These are phyloP conservation scores for Danio rerio DNA, from an alignment of 2,113 vertebrate genomes.

Conservation along the genomic window DNA sequence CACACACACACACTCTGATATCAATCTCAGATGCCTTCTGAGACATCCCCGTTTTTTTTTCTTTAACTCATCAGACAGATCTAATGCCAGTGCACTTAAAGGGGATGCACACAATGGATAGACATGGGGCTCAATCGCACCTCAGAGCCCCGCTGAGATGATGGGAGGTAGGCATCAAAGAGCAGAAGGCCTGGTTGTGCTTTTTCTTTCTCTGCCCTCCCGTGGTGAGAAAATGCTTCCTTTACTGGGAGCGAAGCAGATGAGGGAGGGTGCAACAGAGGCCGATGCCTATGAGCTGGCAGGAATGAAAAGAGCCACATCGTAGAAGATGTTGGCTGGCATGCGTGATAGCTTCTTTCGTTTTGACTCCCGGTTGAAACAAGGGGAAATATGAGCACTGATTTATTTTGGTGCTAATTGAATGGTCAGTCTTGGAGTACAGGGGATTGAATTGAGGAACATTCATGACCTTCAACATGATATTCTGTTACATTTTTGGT, in stretches of 20 bases:
- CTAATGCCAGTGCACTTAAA: conserved; percentile 5
- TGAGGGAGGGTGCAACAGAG: conserved; percentile 18
- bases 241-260: conserved; percentile 24
- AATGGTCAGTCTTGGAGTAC: neutral
- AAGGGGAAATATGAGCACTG: neutral
- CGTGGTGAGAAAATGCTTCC: conserved; percentile 35
- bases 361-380: neutral
- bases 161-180: conserved; percentile 36
- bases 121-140: neutral
- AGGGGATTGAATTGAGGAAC: neutral
- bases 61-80: conserved; percentile 16
- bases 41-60: neutral
- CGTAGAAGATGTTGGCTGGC: neutral
- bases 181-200: conserved; percentile 29
- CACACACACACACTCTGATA: neutral
- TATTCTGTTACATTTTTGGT: neutral
- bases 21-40: conserved; percentile 11
- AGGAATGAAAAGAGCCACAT: conserved; percentile 29
- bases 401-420: neutral
- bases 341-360: neutral
- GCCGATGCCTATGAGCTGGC: conserved; percentile 7
- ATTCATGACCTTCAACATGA: neutral
- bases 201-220: conserved; percentile 1
- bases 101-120: neutral
- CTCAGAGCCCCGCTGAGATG: conserved; percentile 20